Conservation (phyloP, 1,140 invertebrate species). For the Temnothorax longispinosus region DNA sequence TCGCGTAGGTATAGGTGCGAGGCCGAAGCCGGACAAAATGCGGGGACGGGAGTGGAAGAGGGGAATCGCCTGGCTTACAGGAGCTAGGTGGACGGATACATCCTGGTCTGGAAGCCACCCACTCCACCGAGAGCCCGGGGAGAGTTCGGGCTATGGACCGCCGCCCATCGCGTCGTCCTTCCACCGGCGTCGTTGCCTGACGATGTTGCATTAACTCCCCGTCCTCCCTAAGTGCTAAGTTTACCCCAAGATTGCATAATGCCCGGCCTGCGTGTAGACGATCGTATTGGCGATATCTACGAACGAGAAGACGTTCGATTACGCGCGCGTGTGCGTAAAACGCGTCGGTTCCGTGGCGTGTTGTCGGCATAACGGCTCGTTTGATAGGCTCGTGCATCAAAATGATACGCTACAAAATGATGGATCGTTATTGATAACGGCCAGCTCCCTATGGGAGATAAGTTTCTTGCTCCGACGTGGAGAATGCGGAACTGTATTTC, state of each 20-base stretch:
- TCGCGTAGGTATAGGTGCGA: conserved; percentile 63
- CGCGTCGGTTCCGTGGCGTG: not conserved
- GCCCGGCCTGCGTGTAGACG: conserved; percentile 70
- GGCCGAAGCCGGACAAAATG: conserved; percentile 55
- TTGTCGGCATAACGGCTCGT: not conserved
- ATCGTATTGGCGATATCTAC: conserved; percentile 32
- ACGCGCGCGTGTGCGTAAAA: conserved; percentile 17
- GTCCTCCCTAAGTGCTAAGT: conserved; percentile 84
- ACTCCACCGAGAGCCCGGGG: conserved; percentile 64
- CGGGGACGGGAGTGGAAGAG: conserved; percentile 34
- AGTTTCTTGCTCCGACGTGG: conserved; percentile 29
- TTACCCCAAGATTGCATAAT: conserved; percentile 84
- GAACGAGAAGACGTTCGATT: conserved; percentile 18
- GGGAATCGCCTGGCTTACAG: conserved; percentile 58
- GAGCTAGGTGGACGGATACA: conserved; percentile 71
- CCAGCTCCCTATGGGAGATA: not conserved
- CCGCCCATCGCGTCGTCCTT: conserved; percentile 71
- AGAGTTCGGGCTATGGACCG: conserved; percentile 71
- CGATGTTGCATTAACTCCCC: conserved; percentile 83
- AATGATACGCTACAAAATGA: conserved; percentile 66
- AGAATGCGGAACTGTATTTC: not conserved
- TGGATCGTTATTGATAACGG: conserved; percentile 73
- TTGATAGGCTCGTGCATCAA: conserved; percentile 34
- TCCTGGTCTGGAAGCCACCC: conserved; percentile 64
- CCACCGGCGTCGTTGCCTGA: conserved; percentile 70